Evolutionary conservation across 1,140 invertebrate genomes (phyloP).

Genomic region (Phymastichus coffea): DNA sequence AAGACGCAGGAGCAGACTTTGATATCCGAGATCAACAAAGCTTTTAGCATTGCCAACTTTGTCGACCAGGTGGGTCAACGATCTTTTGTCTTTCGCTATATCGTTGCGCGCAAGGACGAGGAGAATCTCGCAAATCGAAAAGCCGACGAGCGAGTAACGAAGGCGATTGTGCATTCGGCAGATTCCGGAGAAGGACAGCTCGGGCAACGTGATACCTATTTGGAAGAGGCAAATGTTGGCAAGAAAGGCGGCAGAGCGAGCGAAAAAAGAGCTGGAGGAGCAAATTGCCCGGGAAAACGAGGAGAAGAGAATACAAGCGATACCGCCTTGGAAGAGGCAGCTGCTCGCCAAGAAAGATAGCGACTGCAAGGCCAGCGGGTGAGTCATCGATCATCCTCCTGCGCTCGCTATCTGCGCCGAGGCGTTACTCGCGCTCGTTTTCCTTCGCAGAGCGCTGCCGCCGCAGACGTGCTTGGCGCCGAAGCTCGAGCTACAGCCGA

Average conservation of each 20-base stretch:
- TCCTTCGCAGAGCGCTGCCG: too few species aligned
- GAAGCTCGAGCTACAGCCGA: conserved; percentile 6
- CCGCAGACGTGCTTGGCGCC: neutral
- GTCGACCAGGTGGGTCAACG: conserved; percentile 77
- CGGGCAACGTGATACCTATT: conserved; percentile 85
- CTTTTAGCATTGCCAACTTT: conserved; percentile 84
- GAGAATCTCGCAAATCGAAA: too few species aligned
- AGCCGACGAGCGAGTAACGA: neutral
- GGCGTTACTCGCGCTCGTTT: too few species aligned
- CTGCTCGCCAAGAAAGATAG: conserved; percentile 78
- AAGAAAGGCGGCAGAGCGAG: conserved; percentile 87
- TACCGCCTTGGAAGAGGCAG: conserved; percentile 92
- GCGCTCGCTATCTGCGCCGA: too few species aligned
- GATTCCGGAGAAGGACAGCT: conserved; percentile 85
- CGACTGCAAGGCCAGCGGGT: conserved; percentile 58
- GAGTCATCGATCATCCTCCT: neutral
- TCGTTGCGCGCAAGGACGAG: too few species aligned
- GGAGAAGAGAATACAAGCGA: conserved; percentile 78
- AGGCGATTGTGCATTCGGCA: conserved; percentile 53
- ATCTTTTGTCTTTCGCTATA: too few species aligned
- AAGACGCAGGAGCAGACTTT: conserved; percentile 77
- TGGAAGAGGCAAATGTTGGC: conserved; percentile 96
- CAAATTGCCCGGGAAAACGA: conserved; percentile 80
- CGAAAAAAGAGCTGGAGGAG: conserved; percentile 86
- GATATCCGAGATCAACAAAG: conserved; percentile 77